Base-by-base conservation (phyloP, 2,888 invertebrate species). In the Macaria notata region DNA sequence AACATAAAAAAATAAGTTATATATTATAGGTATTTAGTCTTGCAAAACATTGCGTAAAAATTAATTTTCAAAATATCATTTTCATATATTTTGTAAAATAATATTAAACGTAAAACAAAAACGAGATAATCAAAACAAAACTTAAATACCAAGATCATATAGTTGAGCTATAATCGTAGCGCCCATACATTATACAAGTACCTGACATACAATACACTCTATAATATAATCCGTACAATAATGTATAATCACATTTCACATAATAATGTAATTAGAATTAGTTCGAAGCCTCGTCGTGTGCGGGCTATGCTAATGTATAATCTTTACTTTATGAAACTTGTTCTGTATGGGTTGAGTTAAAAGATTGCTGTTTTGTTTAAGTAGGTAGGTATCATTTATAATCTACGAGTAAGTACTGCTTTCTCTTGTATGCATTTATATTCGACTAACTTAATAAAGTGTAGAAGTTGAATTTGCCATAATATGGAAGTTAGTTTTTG, bases 241-340 rank as follows among this genome's bases (percentile, higher is more conserved):
- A 50, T 50, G 82, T 71, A 84, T 81, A 87, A 89, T 90, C 86
- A 87, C 81, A 86, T 88, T 83, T 86, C 83, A 84, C 83, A 89
- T 91, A 90, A 88, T 90, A 86, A 88, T 83, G 78, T 89, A 86
- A 89, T 91, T 90, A 88, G 88, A 91, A 90, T 90, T 90, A 90
- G 90, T 86, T 72, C 81, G 81, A 73, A 71, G 72, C 71, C 71
- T 66, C 69, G 64, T 78, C 88, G 89, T 91, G 90, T 90, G 90
- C 85, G 90, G 90, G 84, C 88, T 44, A 50, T 44, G 75, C 36
- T 46, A 43, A 43, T 49, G 41, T 29, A 38, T 53, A 53, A 53
- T 49, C 46, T 53, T 49, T 58, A 36, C 39, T 29, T 44, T 44
- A 50, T 50, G 36, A 44, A 50, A 50, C 44, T 39, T 62, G 55